These are phyloP conservation scores for Psococerastis gibbosa DNA, from an alignment of 2,888 invertebrate species.

Conservation along the genomic window DNA sequence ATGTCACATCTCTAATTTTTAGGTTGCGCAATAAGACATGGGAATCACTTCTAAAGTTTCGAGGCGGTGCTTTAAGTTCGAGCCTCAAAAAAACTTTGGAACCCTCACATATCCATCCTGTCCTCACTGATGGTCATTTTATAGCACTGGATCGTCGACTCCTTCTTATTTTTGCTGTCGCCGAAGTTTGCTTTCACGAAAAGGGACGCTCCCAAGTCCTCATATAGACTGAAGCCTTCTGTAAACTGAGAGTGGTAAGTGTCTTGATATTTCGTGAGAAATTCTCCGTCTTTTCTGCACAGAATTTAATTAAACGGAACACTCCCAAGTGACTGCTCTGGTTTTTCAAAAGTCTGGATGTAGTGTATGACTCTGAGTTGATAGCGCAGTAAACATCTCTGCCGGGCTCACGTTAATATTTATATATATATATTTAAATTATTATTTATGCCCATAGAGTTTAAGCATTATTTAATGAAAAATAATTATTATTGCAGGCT, in stretches of 20 bases:
- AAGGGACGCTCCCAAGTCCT: conserved; percentile 20
- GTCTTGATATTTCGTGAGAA: not conserved
- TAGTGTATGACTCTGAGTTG: no score
- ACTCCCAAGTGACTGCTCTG: no score
- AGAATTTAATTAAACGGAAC: no score
- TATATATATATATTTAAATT: no score
- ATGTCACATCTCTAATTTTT: no score
- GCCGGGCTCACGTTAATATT: no score
- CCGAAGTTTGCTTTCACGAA: conserved; percentile 48
- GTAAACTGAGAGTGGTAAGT: not conserved
- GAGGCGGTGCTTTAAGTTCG: conserved; percentile 49
- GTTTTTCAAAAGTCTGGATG: no score
- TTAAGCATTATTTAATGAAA: no score
- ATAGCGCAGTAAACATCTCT: no score
- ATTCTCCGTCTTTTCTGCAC: no score
- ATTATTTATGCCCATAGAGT: no score
- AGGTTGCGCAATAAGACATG: conserved; percentile 55
- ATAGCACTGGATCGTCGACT: conserved; percentile 59
- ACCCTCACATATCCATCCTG: conserved; percentile 25
- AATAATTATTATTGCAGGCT: no score
- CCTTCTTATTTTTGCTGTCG: conserved; percentile 50
- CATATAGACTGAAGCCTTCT: conserved; percentile 6
- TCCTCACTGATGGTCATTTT: conserved; percentile 52
- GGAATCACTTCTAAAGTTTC: conserved; percentile 45
- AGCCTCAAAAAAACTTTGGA: conserved; percentile 31